Evolutionary conservation across 2,888 invertebrate genomes (phyloP).

Genomic region (Gymnosoma rotundatum): DNA sequence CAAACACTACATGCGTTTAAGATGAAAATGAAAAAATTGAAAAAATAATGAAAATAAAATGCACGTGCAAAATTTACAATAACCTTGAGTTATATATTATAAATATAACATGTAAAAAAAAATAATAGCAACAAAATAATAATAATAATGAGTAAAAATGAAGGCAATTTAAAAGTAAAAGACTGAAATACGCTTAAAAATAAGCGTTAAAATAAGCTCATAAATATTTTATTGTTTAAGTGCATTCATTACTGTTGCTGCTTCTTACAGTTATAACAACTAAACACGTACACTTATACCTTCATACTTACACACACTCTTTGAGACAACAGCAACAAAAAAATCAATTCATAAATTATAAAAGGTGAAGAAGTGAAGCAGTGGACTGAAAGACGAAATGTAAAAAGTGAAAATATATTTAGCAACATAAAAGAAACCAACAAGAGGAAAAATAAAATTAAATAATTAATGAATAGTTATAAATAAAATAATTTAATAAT

Average conservation of each 20-base stretch:
- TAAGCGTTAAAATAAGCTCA: conserved; percentile 18
- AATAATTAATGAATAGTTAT: not conserved
- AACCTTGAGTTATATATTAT: conserved; percentile 61
- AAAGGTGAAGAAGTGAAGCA: conserved; percentile 53
- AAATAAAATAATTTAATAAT: not conserved
- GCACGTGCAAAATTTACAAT: conserved; percentile 66
- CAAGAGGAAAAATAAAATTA: not conserved
- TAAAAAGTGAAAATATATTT: conserved; percentile 40
- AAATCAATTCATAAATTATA: conserved; percentile 66
- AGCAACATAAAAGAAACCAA: conserved; percentile 24
- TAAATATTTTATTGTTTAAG: conserved; percentile 22
- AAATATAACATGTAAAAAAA: conserved; percentile 31
- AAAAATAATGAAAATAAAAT: conserved; percentile 5
- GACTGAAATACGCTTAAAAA: conserved; percentile 27
- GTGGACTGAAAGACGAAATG: conserved; percentile 30
- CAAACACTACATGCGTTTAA: not conserved
- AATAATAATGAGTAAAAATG: conserved; percentile 3
- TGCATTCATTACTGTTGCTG: conserved; percentile 26
- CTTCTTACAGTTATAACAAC: not conserved
- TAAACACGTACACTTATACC: not conserved
- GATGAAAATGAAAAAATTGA: conserved; percentile 6
- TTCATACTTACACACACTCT: conserved; percentile 9
- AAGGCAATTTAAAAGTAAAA: too few relatives aligned
- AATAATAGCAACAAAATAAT: conserved; percentile 29
- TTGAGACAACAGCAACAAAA: conserved; percentile 27